A percentile compares a stretch with the other conserved stretches of the same genome.
These are phyloP conservation scores for Chloebia gouldiae DNA, from an alignment of 2,113 vertebrate species.

Conservation along the genomic window DNA sequence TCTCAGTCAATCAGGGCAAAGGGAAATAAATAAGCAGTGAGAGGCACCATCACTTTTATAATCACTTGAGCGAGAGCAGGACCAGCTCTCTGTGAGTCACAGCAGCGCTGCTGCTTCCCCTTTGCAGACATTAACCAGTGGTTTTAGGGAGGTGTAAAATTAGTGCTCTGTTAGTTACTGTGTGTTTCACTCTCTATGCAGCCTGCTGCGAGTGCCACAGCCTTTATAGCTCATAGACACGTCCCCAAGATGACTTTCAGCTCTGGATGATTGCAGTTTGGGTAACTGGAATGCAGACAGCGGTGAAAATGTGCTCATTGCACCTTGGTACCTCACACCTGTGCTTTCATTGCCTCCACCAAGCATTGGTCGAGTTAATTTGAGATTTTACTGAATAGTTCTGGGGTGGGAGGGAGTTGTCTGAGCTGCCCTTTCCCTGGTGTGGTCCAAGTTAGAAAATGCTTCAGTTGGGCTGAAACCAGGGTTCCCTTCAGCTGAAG, in stretches of 20 bases:
- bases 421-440: neutral
- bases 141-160: slow-evolving; percentile 39
- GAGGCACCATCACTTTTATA: neutral
- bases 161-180: neutral
- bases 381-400: neutral
- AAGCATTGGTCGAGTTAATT: neutral
- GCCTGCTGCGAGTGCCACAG: neutral
- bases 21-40: neutral
- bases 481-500: neutral
- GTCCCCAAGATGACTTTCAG: neutral
- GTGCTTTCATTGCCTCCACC: neutral
- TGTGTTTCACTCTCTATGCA: neutral
- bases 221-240: neutral
- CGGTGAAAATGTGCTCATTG: neutral
- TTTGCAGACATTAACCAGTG: neutral
- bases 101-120: neutral
- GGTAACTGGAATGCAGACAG: neutral
- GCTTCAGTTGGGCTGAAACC: neutral
- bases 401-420: neutral
- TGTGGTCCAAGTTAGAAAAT: neutral
- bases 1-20: neutral
- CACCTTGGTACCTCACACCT: neutral
- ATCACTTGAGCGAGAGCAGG: neutral
- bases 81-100: slow-evolving; percentile 2
- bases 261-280: neutral